Evolutionary conservation across 2,113 vertebrate species (phyloP).

Genomic region (Calypte anna): DNA sequence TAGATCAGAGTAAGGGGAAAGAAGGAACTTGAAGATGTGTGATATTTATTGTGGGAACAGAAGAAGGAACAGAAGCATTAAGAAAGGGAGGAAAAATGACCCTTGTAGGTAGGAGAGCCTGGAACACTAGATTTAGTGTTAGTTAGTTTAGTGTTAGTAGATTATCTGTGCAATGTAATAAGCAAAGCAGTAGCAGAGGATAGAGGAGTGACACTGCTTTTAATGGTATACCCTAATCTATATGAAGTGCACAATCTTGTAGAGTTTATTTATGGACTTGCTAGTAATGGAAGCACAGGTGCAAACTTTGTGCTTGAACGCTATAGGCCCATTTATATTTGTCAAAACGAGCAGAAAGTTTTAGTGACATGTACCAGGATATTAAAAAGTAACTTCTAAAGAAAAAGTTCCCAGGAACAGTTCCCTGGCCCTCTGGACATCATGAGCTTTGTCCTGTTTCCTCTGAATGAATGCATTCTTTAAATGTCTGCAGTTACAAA

Average conservation of each 20-base stretch:
- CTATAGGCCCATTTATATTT: neutral
- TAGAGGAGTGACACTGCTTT: neutral
- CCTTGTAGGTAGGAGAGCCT: neutral
- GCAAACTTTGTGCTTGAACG: neutral
- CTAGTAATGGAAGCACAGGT: neutral
- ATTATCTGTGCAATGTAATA: neutral
- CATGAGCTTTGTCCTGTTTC: neutral
- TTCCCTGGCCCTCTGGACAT: neutral
- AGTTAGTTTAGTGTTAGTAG: no score
- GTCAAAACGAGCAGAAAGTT: neutral
- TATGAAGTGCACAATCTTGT: neutral
- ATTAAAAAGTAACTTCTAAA: neutral
- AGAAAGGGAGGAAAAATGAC: neutral
- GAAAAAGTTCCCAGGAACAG: neutral
- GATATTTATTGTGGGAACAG: neutral
- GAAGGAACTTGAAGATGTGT: neutral
- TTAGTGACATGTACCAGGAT: accelerated
- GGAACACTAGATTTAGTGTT: neutral
- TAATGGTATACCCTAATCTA: neutral
- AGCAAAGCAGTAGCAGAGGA: neutral
- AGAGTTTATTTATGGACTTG: neutral
- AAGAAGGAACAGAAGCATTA: neutral
- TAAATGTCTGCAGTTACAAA: neutral
- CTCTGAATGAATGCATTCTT: slow-evolving; percentile 18
- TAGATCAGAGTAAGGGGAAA: neutral